Percentiles rank a stretch among this genome's conserved stretches.
phyloP scores from a whole-genome alignment of 2,113 vertebrate species.

The Carassius gibelio region DNA sequence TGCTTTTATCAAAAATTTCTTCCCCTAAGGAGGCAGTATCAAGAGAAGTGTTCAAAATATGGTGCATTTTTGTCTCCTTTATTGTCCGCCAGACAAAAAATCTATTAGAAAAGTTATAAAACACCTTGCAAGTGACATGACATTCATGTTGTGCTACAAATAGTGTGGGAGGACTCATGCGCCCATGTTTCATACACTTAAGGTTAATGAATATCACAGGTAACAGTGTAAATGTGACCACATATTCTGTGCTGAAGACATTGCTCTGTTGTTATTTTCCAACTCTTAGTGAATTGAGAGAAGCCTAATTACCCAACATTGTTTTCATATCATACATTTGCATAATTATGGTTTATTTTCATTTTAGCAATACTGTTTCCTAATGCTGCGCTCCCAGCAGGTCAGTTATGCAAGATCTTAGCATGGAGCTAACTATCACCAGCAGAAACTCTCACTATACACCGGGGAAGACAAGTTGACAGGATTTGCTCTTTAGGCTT shows the following conservation, averaged over 20 bases:
- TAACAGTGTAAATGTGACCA: not conserved
- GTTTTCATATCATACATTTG: not conserved
- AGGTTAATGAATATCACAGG: not conserved
- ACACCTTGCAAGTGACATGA: not conserved
- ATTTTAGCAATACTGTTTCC: conserved; percentile 6
- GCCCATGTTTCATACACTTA: not conserved
- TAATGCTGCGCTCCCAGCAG: conserved; percentile 8
- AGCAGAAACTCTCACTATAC: conserved; percentile 14
- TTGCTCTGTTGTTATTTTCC: not conserved
- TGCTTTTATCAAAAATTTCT: not conserved
- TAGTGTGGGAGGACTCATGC: not conserved
- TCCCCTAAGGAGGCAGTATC: not conserved
- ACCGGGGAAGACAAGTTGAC: conserved; percentile 37
- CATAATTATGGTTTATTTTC: conserved; percentile 18
- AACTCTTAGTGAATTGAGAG: not conserved
- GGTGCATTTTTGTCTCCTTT: not conserved
- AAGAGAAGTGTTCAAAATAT: not conserved
- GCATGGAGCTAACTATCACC: conserved; percentile 20
- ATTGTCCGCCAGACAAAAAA: not conserved
- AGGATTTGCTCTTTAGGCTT: conserved; percentile 44
- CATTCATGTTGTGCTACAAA: not conserved
- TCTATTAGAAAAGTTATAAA: not conserved
- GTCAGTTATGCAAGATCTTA: conserved; percentile 15
- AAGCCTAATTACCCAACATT: conserved; percentile 1
- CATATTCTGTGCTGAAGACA: conserved; percentile 1